phyloP scores from a whole-genome alignment of 1,140 invertebrate genomes.

The Meteorus sp. region DNA sequence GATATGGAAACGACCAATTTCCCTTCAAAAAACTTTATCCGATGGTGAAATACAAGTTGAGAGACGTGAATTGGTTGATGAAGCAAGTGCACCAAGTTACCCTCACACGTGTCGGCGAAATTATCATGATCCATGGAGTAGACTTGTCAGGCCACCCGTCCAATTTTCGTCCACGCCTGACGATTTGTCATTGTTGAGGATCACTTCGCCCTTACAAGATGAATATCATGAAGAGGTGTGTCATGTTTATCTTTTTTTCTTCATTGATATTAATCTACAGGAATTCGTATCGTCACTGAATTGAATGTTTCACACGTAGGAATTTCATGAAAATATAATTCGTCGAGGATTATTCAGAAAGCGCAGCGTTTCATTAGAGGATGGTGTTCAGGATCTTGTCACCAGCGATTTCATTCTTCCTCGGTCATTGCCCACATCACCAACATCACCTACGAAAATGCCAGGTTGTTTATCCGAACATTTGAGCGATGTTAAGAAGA shows the following conservation, averaged over 20 bases:
- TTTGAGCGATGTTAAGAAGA: conserved; percentile 29
- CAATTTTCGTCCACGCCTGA: conserved; percentile 58
- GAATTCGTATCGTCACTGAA: no score
- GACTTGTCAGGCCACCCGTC: conserved; percentile 46
- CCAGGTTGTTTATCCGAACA: conserved; percentile 32
- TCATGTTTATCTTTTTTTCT: background rate
- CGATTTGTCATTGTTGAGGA: conserved; percentile 51
- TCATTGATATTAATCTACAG: background rate
- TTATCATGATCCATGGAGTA: conserved; percentile 53
- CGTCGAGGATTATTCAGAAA: conserved; percentile 72
- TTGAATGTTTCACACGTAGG: no score
- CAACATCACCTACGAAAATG: conserved; percentile 49
- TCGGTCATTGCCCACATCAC: conserved; percentile 55
- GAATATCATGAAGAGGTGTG: conserved; percentile 54
- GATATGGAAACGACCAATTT: conserved; percentile 60
- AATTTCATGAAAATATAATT: conserved; percentile 79
- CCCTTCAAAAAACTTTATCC: conserved; percentile 77
- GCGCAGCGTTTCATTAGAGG: conserved; percentile 69
- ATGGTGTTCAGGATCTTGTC: conserved; percentile 55
- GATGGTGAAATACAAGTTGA: conserved; percentile 78
- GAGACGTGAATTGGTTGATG: conserved; percentile 56
- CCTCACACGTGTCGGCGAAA: conserved; percentile 55
- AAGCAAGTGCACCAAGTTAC: conserved; percentile 54
- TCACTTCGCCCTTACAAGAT: conserved; percentile 42
- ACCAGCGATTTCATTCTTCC: conserved; percentile 49